phyloP scores from a whole-genome alignment of 2,888 invertebrate genomes.

The Linnaemya vulpina region DNA sequence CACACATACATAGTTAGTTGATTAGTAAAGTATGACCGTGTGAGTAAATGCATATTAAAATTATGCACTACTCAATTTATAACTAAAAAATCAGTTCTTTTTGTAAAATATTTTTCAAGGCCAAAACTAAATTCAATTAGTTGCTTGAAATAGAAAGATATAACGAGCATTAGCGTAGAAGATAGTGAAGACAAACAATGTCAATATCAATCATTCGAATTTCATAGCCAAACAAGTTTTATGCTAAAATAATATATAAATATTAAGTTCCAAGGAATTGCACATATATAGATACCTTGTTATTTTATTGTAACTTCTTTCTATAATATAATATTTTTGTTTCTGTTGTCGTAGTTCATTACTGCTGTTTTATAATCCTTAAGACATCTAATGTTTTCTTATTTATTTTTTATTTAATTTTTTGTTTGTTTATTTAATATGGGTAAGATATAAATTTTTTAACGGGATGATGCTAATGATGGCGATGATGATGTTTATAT shows the following conservation, averaged over 20 bases:
- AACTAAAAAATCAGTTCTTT: conserved; percentile 33
- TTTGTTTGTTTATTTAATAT: conserved; percentile 7
- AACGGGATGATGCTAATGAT: conserved; percentile 16
- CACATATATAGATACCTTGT: conserved; percentile 62
- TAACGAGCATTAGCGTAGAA: background rate
- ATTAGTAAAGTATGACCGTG: background rate
- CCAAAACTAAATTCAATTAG: conserved; percentile 16
- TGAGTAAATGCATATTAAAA: conserved; percentile 25
- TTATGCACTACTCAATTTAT: conserved; percentile 58
- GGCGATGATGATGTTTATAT: conserved; percentile 32
- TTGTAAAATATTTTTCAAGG: conserved; percentile 18
- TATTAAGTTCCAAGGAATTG: background rate
- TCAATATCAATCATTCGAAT: conserved; percentile 18
- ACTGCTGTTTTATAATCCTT: conserved; percentile 58
- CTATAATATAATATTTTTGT: conserved; percentile 58
- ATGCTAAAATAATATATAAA: background rate
- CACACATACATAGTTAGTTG: background rate
- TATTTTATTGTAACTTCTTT: conserved; percentile 58
- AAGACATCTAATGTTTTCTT: conserved; percentile 69
- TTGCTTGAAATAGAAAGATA: conserved; percentile 31
- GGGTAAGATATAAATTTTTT: conserved; percentile 43
- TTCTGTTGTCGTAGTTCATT: conserved; percentile 57
- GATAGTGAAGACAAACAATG: conserved; percentile 14
- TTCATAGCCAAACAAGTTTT: conserved; percentile 38
- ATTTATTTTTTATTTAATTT: conserved; percentile 34